Evolutionary conservation across 2,888 invertebrate species (phyloP).

Genomic region (Rhorus exstirpatorius): DNA sequence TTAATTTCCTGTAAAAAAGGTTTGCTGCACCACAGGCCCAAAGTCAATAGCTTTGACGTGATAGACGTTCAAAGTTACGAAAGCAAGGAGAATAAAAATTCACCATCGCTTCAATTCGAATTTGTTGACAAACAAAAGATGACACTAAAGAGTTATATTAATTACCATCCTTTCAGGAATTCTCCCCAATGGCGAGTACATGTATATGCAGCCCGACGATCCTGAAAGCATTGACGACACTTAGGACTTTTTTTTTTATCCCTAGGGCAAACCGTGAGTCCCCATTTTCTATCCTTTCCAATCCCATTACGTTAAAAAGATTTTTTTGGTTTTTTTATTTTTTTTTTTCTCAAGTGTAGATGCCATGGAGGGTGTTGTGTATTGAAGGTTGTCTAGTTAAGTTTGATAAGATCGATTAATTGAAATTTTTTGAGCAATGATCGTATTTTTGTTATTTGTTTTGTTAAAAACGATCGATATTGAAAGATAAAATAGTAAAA

Average conservation of each 20-base stretch:
- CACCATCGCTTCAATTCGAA: too few species aligned
- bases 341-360: background rate
- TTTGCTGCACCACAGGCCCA: too few species aligned
- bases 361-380: background rate
- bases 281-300: constrained; percentile 52
- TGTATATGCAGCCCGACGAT: constrained; percentile 77
- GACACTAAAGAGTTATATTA: too few species aligned
- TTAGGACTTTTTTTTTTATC: constrained; percentile 45
- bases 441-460: background rate
- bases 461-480: too few species aligned
- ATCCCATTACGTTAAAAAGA: constrained; percentile 13
- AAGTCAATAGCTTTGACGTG: too few species aligned
- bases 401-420: background rate
- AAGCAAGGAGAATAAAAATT: too few species aligned
- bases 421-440: background rate
- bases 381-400: background rate
- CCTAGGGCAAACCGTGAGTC: constrained; percentile 63
- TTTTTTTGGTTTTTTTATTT: background rate
- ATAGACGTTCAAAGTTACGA: too few species aligned
- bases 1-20: too few species aligned
- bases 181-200: constrained; percentile 82
- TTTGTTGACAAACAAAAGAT: too few species aligned
- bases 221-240: constrained; percentile 70
- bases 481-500: too few species aligned
- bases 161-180: constrained; percentile 77